Base-by-base conservation (phyloP, 2,888 invertebrate species). In the Idaea straminata region DNA sequence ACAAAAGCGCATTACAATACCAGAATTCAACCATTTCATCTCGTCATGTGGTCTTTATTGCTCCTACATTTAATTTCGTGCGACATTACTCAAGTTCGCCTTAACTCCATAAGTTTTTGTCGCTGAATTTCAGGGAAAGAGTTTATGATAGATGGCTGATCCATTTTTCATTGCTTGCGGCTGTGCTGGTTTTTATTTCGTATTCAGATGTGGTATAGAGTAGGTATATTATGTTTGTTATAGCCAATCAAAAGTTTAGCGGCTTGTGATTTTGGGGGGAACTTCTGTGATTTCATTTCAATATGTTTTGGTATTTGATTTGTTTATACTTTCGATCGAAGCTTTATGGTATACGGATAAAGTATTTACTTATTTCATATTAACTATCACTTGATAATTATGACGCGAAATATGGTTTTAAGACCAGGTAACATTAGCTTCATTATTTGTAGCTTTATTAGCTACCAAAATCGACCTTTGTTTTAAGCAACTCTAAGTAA, bases 1-100 rank as follows among this genome's bases (percentile, higher is more conserved):
- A 69, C 59, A 62, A 67, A 61, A 69, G 67, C 63, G 67, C 72
- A 66, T 61, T 69, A 69, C 69, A 69, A 66, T 69, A 71, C 76
- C 79, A 76, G 78, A 80, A 83, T 78, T 82, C 82, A 77, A 77
- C 72, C 76, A 74, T 74, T 63, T 65, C 68, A 69, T 67, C 80
- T 76, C 89, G 89, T 86, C 91, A 90, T 89, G 87, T 91, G 91
- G 84, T 83, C 85, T 88, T 91, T 90, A 91, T 90, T 80, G 89
- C 88, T 76, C 73, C 71, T 72, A 82, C 85, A 85, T 91, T 91
- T 91, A 89, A 91, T 91, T 91, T 88, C 87, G 86, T 79, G 80
- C 83, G 86, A 89, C 91, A 89, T 91, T 91, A 89, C 87, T 91
- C 91, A 90, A 83, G 78, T 76, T 74, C 75, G 80, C 83, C 77